These are phyloP conservation scores for Anthonomus grandis DNA, from an alignment of 1,140 invertebrate species.

Conservation along the genomic window DNA sequence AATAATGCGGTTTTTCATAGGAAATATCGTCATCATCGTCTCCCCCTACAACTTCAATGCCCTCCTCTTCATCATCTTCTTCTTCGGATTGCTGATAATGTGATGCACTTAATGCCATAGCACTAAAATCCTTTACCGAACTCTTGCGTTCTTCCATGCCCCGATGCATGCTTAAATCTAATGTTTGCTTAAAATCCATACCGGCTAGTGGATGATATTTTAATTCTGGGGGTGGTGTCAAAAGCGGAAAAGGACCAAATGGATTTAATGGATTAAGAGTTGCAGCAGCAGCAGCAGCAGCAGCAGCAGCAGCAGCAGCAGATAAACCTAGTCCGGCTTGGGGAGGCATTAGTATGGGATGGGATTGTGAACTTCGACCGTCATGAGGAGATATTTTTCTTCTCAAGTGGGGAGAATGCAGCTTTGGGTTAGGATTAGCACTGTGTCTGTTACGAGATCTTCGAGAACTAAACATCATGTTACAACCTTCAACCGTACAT, in stretches of 20 bases:
- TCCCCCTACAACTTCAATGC: conserved; percentile 60
- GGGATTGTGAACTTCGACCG: conserved; percentile 81
- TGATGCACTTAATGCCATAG: conserved; percentile 42
- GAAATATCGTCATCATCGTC: conserved; percentile 60
- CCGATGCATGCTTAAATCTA: conserved; percentile 52
- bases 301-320: too few species aligned
- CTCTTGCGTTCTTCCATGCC: conserved; percentile 57
- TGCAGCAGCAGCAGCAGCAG: conserved; percentile 56
- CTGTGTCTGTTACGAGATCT: conserved; percentile 94
- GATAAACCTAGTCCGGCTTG: conserved; percentile 61
- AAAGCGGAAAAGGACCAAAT: conserved; percentile 71
- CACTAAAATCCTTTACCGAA: conserved; percentile 47
- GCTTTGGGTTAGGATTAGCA: conserved; percentile 97
- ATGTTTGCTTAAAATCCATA: conserved; percentile 65
- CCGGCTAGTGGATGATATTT: conserved; percentile 59
- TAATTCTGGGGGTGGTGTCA: conserved; percentile 71
- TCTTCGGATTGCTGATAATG: conserved; percentile 47
- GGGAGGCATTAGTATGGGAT: conserved; percentile 72
- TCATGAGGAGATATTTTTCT: conserved; percentile 92
- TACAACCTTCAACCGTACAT: conserved; percentile 97
- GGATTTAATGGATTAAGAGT: conserved; percentile 64
- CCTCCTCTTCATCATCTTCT: conserved; percentile 57
- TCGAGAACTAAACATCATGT: conserved; percentile 98
- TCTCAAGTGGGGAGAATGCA: conserved; percentile 91
- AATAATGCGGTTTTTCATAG: conserved; percentile 6